phyloP scores from a whole-genome alignment of 2,888 invertebrate species.

The Stegana nigrithorax region DNA sequence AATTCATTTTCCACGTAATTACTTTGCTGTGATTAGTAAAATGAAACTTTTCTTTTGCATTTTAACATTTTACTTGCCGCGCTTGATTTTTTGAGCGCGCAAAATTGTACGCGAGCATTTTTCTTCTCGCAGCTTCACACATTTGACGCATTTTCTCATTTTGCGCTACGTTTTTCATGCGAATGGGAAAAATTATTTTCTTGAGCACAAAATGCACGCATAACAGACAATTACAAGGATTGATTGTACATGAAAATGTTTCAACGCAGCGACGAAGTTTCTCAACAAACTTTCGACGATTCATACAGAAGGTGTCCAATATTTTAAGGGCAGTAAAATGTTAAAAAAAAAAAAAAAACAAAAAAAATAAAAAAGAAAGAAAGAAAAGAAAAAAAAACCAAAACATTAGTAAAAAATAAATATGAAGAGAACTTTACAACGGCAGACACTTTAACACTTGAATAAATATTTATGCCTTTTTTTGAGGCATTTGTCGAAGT shows the following conservation, averaged over 20 bases:
- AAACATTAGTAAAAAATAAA: slow-evolving; percentile 19
- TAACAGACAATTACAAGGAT: slow-evolving; percentile 67
- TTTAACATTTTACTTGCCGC: slow-evolving; percentile 40
- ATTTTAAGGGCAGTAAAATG: slow-evolving; percentile 57
- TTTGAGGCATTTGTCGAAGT: not conserved
- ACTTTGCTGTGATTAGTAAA: slow-evolving; percentile 68
- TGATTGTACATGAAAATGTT: slow-evolving; percentile 66
- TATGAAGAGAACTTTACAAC: slow-evolving; percentile 26
- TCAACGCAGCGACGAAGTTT: slow-evolving; percentile 48
- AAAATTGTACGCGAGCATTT: slow-evolving; percentile 31
- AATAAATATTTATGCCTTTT: slow-evolving; percentile 57
- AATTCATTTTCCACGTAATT: slow-evolving; percentile 68
- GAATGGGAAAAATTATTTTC: slow-evolving; percentile 48
- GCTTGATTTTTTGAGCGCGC: slow-evolving; percentile 43
- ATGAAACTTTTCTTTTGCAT: slow-evolving; percentile 65
- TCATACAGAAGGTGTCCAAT: slow-evolving; percentile 62
- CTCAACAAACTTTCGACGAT: slow-evolving; percentile 29
- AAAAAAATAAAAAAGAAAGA: slow-evolving; percentile 34
- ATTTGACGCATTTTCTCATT: slow-evolving; percentile 52
- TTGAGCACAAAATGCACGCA: slow-evolving; percentile 41
- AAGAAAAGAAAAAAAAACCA: slow-evolving; percentile 15
- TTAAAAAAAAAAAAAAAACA: slow-evolving; percentile 21
- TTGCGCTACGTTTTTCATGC: slow-evolving; percentile 65
- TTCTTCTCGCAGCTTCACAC: slow-evolving; percentile 25
- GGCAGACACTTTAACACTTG: slow-evolving; percentile 63